Conservation (phyloP, 1,140 invertebrate species). For the Caenorhabditis briggsae region DNA sequence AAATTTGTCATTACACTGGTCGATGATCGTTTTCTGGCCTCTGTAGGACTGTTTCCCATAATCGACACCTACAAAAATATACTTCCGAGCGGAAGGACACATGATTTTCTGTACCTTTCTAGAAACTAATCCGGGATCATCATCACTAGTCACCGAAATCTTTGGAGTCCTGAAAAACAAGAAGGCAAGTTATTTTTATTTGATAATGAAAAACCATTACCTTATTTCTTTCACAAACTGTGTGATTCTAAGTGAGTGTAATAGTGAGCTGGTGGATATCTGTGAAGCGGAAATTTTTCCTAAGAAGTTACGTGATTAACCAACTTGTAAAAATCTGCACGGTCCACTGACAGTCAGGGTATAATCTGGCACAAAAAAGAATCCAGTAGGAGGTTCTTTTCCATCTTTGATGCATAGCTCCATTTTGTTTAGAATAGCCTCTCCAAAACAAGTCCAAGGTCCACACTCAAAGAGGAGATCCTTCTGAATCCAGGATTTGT, state of each 20-base stretch:
- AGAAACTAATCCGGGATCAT: not conserved
- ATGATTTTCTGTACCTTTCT: not conserved
- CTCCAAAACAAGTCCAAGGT: conserved; percentile 29
- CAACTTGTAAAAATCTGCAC: conserved; percentile 24
- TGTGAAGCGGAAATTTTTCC: not conserved
- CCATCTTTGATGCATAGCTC: not conserved
- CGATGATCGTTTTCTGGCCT: conserved; percentile 11
- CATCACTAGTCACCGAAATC: conserved; percentile 14
- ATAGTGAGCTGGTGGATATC: conserved; percentile 29
- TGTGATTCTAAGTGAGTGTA: conserved; percentile 26
- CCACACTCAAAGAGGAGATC: conserved; percentile 23
- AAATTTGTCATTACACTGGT: conserved; percentile 25
- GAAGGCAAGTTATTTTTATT: too few species aligned
- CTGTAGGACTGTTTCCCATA: not conserved
- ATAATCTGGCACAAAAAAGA: conserved; percentile 30
- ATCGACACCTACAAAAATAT: not conserved
- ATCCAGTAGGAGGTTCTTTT: conserved; percentile 14
- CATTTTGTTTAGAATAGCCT: conserved; percentile 29
- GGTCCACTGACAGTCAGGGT: not conserved
- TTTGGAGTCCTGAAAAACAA: conserved; percentile 19
- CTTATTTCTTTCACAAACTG: conserved; percentile 36
- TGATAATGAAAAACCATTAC: too few species aligned
- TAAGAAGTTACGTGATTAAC: not conserved
- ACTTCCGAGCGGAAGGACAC: too few species aligned
- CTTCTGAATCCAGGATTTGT: not conserved